These are phyloP conservation scores for Paramormyrops kingsleyae DNA, from an alignment of 2,113 vertebrate species.

Conservation along the genomic window DNA sequence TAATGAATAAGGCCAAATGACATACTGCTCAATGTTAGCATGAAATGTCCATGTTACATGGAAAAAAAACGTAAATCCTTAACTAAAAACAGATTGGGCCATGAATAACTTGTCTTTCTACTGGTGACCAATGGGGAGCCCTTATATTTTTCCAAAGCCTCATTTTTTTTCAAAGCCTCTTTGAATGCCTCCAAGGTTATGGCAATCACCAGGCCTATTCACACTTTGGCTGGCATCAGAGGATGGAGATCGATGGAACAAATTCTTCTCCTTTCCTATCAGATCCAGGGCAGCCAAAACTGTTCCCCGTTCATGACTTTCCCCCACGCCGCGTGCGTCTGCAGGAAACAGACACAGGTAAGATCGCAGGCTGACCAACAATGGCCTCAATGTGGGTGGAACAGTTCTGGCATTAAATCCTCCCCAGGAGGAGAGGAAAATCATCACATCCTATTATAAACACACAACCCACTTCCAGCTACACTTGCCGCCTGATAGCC, in stretches of 20 bases:
- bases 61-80: background rate
- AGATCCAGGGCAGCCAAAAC: background rate
- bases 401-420: background rate
- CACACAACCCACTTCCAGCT: background rate
- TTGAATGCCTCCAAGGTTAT: background rate
- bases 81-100: background rate
- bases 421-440: background rate
- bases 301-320: background rate
- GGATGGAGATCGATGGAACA: background rate
- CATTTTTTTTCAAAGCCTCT: background rate
- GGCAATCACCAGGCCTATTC: background rate
- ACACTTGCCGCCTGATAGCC: background rate
- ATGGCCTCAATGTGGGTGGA: background rate
- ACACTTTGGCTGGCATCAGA: background rate
- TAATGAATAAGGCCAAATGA: background rate
- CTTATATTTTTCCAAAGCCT: background rate
- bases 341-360: background rate
- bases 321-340: background rate
- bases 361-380: background rate
- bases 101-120: background rate
- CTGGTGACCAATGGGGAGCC: background rate
- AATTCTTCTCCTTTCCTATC: background rate
- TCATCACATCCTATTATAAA: background rate
- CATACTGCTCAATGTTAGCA: background rate
- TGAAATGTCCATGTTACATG: background rate